Evolutionary conservation across 2,797 vertebrate genomes (phyloP), one percentile per base, ranked within the genome.

Genomic region (Ctenosaura bakeri): DNA sequence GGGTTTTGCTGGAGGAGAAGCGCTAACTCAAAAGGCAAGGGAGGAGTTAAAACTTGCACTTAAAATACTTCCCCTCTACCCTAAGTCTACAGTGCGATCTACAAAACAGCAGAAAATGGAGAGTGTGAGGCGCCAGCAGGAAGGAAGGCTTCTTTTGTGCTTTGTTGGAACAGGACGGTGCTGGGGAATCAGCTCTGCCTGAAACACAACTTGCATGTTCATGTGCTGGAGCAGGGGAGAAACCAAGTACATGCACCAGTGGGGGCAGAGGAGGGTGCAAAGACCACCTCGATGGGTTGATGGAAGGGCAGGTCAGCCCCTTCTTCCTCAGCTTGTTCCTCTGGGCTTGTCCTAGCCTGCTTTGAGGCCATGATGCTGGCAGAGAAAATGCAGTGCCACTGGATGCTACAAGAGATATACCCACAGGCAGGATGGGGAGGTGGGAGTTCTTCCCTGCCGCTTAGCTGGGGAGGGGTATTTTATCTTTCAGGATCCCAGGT

Each of bases 11-110:
- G 93, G 92, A 92, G 94, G 92, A 94, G 93, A 93, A 88, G 86
- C 92, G 92, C 92, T 96, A 90, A 93, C 94, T 90, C 92, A 90
- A 89, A 91, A 69, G 90, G 93, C 94, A 87, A 83, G 66, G 90
- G 94, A 90, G 92, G 95, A 94, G 93, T 95, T 94, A 95, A 93
- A 95, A 95, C 95, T 91, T 92, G 93, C 94, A 92, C 93, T 96
- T 96, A 95, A 96, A 46, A 96, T 96, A 96, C 89, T 93, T 93
- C 95, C 90, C 91, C 94, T 94, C 91, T 76, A 92, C 26, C 74
- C 42, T 22, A 24, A 52, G 6, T 73, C 77, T 73, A 80, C 78
- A 82, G 95, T 85, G 66, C 50, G 92, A 96, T 96, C 90, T 96
- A 96, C 96, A 96, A 89, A 88, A 50, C 22, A 24, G 2, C 32